Base-by-base conservation (phyloP, 2,888 invertebrate species). In the Auanema sp. region DNA sequence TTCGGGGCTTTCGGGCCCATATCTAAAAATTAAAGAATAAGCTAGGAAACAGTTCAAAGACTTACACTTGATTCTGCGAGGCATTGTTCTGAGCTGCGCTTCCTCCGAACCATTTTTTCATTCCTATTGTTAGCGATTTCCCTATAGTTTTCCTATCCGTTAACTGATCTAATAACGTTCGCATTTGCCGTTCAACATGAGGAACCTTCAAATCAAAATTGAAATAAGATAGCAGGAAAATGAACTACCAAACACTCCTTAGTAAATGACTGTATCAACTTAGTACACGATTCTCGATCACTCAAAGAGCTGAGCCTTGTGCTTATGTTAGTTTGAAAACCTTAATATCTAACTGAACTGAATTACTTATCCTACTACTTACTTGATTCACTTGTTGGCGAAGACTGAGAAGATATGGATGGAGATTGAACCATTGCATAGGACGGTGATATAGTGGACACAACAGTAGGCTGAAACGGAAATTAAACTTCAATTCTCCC, bases 1-100 rank as follows among this genome's bases (percentile, higher is more conserved):
- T 86, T 98, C 97, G 0, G 92, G 90, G 6, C 87, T 86, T 70
- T 88, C 88, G 43, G 83, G 78, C 4, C 85, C 83, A 68, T 85
- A 86, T 33, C 81, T 84, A 65, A 63, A 67, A 53, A 40, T 57
- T 16, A 47, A 12, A 23, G 33, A 33, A 33, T 33, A 5, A n/a
- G n/a, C n/a, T n/a, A n/a, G n/a, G n/a, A n/a, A n/a, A n/a, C n/a
- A n/a, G n/a, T n/a, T 33, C 33, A 3, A 33, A 33, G 8, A 33
- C 3, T 33, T 33, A 33, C 33, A 33, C 33, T 33, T 33, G 33
- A 33, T 33, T 33, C 33, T 33, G 33, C 11, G 57, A 42, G 10
- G 56, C 18, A 8, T n/a, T 42, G 16, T 44, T 57, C 24, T 56
- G 47, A 40, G 49, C 16, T 8, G 50, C 50, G 2, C 57, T 42